Evolutionary conservation across 2,113 vertebrate species (phyloP).

Genomic region (Chloroceryle aenea): DNA sequence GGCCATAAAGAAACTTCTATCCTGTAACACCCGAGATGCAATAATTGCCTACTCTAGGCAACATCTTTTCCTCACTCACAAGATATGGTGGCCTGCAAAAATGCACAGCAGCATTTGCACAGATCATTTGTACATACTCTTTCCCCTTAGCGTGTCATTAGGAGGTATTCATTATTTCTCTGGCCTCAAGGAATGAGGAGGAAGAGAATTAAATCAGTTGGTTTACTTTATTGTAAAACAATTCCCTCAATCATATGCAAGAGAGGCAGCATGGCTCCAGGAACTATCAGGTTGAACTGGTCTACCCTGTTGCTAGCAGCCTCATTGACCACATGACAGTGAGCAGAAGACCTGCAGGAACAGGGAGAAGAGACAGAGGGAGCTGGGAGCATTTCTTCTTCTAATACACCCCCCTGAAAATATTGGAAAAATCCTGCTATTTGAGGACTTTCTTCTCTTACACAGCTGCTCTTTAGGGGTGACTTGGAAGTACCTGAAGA

Average conservation of each 20-base stretch:
- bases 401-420: neutral
- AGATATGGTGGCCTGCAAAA: neutral
- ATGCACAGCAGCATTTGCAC: neutral
- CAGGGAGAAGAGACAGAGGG: neutral
- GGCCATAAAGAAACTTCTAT: neutral
- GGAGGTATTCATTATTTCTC: rapidly evolving
- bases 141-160: neutral
- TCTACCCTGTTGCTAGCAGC: neutral
- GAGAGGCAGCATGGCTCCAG: neutral
- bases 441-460: neutral
- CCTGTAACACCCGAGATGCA: neutral
- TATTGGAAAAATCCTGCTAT: neutral
- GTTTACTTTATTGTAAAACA: neutral
- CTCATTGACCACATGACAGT: rapidly evolving
- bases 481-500: neutral
- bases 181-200: no score
- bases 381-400: neutral
- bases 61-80: neutral
- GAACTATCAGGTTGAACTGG: neutral
- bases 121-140: neutral
- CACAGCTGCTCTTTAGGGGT: neutral
- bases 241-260: neutral
- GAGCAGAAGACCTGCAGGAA: neutral
- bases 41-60: neutral
- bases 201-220: neutral